phyloP scores from a whole-genome alignment of 1,140 invertebrate genomes.

The Macrosteles quadrilineatus region DNA sequence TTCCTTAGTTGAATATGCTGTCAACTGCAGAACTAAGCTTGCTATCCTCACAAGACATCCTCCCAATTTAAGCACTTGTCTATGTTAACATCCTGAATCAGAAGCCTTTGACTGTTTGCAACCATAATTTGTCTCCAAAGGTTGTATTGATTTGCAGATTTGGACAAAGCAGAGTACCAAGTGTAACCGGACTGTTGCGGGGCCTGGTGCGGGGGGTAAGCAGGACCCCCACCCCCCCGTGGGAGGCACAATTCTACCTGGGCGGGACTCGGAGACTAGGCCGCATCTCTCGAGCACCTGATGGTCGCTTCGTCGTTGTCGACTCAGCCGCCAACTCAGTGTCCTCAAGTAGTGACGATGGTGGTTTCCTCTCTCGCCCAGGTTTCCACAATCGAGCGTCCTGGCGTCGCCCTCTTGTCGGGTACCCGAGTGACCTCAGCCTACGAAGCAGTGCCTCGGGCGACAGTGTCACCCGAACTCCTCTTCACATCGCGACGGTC shows the following conservation, averaged over 20 bases:
- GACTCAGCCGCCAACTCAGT: slow-evolving; percentile 67
- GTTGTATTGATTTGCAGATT: too few species aligned
- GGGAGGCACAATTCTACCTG: slow-evolving; percentile 47
- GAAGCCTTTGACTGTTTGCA: too few species aligned
- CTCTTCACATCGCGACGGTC: slow-evolving; percentile 49
- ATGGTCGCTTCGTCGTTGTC: slow-evolving; percentile 71
- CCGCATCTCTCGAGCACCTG: slow-evolving; percentile 68
- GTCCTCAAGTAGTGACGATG: slow-evolving; percentile 74
- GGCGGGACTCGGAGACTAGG: slow-evolving; percentile 56
- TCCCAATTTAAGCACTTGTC: too few species aligned
- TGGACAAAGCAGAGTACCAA: slow-evolving; percentile 92
- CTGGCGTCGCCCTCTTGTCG: slow-evolving; percentile 66
- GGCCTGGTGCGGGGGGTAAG: slow-evolving; percentile 27
- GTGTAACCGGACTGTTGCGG: slow-evolving; percentile 51
- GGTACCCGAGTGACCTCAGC: slow-evolving; percentile 66
- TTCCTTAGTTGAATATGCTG: too few species aligned
- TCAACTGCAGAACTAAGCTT: too few species aligned
- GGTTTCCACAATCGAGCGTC: slow-evolving; percentile 56
- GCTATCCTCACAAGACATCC: too few species aligned
- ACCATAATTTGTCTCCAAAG: too few species aligned
- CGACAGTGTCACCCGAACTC: slow-evolving; percentile 52
- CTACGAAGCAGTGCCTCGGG: slow-evolving; percentile 66
- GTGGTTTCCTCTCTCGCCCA: slow-evolving; percentile 65
- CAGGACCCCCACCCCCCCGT: slow-evolving; percentile 36
- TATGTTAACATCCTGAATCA: too few species aligned